These are phyloP conservation scores for Corapipo altera DNA, from an alignment of 2,113 vertebrate genomes.

Conservation along the genomic window DNA sequence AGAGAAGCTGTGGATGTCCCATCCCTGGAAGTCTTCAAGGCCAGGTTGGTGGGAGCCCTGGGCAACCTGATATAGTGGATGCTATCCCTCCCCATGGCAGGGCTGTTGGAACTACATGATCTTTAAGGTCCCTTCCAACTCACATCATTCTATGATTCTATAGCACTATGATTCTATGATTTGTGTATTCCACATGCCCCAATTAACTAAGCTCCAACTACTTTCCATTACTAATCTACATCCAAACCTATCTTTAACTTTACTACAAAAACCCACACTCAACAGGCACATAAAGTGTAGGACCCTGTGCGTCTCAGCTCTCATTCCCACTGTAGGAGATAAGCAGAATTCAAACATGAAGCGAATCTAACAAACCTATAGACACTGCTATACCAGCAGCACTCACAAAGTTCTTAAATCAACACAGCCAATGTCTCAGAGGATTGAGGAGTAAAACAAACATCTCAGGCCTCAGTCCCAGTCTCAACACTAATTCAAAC, in stretches of 20 bases:
- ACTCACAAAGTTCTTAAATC: not conserved
- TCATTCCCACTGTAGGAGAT: not conserved
- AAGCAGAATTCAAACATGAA: not conserved
- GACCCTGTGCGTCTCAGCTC: not conserved
- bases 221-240: not conserved
- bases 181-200: not conserved
- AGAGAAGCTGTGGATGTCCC: not conserved
- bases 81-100: not conserved
- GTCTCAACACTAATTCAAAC: not conserved
- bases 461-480: not conserved
- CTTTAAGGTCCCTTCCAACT: not conserved
- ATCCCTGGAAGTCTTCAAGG: not conserved
- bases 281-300: not conserved
- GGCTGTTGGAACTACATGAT: not conserved
- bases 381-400: not conserved
- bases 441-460: not conserved
- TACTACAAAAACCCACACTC: not conserved
- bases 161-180: not conserved
- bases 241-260: not conserved
- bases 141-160: not conserved
- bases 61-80: not conserved
- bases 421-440: not conserved
- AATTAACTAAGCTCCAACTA: not conserved
- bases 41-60: not conserved
- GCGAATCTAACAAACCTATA: not conserved